Percentiles rank a stretch among this genome's conserved stretches.
Evolutionary conservation across 2,113 vertebrate genomes (phyloP).

Genomic region (Orycteropus afer): DNA sequence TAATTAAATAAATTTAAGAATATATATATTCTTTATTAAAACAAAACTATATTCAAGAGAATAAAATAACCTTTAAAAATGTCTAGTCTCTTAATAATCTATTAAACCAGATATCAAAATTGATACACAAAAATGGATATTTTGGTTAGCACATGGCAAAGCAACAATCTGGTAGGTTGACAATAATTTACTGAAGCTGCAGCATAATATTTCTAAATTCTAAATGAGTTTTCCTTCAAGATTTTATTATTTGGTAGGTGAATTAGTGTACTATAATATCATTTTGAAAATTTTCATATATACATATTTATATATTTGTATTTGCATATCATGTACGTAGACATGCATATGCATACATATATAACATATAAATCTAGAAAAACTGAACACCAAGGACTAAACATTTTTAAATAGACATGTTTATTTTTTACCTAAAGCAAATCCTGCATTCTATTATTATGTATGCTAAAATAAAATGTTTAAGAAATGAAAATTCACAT

Average conservation of each 20-base stretch:
- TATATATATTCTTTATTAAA: neutral
- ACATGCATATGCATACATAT: neutral
- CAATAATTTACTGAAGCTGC: fast-evolving
- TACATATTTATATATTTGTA: neutral
- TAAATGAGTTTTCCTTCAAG: neutral
- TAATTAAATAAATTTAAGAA: too few species aligned
- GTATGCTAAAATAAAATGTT: neutral
- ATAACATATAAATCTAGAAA: neutral
- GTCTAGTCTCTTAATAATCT: neutral
- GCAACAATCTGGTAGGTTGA: neutral
- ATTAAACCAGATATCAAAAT: neutral
- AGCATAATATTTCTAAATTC: fast-evolving
- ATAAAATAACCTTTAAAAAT: neutral
- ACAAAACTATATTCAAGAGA: neutral
- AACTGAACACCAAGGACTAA: neutral
- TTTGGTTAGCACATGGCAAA: neutral
- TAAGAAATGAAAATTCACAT: neutral
- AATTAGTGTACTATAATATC: neutral
- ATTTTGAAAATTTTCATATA: neutral
- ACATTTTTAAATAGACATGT: neutral
- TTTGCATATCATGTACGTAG: neutral
- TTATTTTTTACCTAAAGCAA: neutral
- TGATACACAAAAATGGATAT: neutral
- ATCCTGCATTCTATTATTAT: neutral
- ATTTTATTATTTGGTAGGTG: neutral